Evolutionary conservation across 2,888 invertebrate genomes (phyloP).

Genomic region (Macaria notata): DNA sequence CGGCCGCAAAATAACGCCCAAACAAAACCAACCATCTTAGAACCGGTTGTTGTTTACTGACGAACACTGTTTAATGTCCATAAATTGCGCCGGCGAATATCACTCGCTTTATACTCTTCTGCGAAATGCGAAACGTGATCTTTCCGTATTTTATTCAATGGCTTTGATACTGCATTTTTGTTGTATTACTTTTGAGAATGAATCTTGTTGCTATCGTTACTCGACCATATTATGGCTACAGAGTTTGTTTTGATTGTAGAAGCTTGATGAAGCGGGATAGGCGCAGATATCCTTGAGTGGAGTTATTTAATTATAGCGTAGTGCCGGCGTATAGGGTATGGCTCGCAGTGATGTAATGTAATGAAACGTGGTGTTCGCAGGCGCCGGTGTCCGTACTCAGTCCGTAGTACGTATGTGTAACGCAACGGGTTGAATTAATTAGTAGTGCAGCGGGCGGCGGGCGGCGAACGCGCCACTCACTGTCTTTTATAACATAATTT

Average conservation of each 20-base stretch:
- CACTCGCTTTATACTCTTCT: conserved; percentile 49
- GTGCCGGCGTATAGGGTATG: neutral
- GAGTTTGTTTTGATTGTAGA: no score
- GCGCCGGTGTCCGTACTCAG: neutral
- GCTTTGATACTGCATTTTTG: conserved; percentile 4
- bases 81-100: conserved; percentile 63
- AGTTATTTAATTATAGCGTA: neutral
- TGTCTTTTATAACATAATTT: conserved; percentile 83
- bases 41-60: conserved; percentile 76
- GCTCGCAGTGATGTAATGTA: conserved; percentile 26
- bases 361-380: conserved; percentile 27
- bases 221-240: no score
- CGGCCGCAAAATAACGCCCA: conserved; percentile 64
- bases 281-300: no score
- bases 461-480: conserved; percentile 72
- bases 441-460: conserved; percentile 67
- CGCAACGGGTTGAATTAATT: conserved; percentile 74
- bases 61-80: conserved; percentile 61
- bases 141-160: conserved; percentile 48
- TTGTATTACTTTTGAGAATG: neutral
- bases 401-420: conserved; percentile 24
- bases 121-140: conserved; percentile 42
- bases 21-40: conserved; percentile 62
- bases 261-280: no score
- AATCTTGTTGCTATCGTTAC: no score